A percentile compares a stretch with the other conserved stretches of the same genome.
Evolutionary conservation across 2,888 invertebrate species (phyloP).

Genomic region (Drosophila pegasa): DNA sequence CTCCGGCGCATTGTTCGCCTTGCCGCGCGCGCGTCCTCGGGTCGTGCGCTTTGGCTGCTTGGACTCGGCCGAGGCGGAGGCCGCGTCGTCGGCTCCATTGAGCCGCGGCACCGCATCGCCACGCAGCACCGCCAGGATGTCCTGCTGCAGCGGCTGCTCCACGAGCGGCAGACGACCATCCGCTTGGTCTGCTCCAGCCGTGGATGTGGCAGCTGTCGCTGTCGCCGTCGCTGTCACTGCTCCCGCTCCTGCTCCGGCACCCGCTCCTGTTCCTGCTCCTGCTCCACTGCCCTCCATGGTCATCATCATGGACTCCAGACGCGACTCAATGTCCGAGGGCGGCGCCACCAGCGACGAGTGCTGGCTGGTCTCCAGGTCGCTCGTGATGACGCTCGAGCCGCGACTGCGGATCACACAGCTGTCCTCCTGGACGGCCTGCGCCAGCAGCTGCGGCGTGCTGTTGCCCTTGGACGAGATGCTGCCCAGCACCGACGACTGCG

Average conservation of each 20-base stretch:
- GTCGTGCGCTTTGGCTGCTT: slow-evolving; percentile 63
- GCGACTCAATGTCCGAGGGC: slow-evolving; percentile 84
- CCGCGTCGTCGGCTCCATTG: slow-evolving; percentile 44
- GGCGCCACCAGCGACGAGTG: slow-evolving; percentile 85
- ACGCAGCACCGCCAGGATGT: slow-evolving; percentile 82
- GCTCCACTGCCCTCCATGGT: slow-evolving; percentile 65
- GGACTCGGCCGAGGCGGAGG: background rate
- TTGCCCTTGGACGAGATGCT: slow-evolving; percentile 85
- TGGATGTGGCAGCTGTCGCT: background rate
- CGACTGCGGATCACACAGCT: slow-evolving; percentile 84
- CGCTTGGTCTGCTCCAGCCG: slow-evolving; percentile 8
- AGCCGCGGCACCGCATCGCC: slow-evolving; percentile 63
- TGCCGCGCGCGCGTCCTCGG: slow-evolving; percentile 67
- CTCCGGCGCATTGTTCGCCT: slow-evolving; percentile 20
- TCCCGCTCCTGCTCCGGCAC: slow-evolving; percentile 1
- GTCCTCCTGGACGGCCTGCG: slow-evolving; percentile 82
- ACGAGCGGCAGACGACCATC: slow-evolving; percentile 6
- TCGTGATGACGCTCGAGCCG: slow-evolving; percentile 84
- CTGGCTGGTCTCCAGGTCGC: slow-evolving; percentile 84
- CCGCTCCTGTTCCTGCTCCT: background rate
- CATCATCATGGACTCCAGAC: slow-evolving; percentile 85
- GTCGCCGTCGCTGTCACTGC: background rate
- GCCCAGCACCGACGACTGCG: slow-evolving; percentile 84
- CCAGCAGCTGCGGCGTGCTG: slow-evolving; percentile 81
- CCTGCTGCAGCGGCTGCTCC: slow-evolving; percentile 54